phyloP scores from a whole-genome alignment of 2,113 vertebrate genomes.

The Pluvialis apricaria region DNA sequence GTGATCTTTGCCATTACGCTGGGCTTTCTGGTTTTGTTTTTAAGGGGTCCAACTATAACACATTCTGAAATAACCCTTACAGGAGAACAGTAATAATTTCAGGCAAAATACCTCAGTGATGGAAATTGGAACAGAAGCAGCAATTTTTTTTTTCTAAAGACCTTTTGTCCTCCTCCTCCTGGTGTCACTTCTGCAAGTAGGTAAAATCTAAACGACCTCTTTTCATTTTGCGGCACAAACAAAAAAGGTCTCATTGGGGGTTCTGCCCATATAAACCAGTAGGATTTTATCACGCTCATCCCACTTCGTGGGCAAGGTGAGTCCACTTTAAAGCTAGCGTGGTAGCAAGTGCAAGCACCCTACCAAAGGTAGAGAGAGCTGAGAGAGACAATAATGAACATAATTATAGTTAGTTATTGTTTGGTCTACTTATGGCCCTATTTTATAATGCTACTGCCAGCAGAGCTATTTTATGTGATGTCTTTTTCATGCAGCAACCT shows the following conservation, averaged over 20 bases:
- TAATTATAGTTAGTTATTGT: conserved; percentile 67
- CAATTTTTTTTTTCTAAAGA: not conserved
- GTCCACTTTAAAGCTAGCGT: not conserved
- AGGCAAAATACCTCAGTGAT: not conserved
- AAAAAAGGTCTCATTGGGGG: not conserved
- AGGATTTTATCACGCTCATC: not conserved
- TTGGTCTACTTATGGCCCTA: conserved; percentile 24
- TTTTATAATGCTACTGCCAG: conserved; percentile 35
- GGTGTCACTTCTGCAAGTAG: not conserved
- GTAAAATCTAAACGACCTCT: not conserved
- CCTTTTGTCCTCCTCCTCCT: not conserved
- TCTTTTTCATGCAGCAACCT: conserved; percentile 64
- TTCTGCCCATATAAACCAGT: not conserved
- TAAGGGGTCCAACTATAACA: not conserved
- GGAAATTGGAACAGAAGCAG: not conserved
- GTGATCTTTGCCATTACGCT: not conserved
- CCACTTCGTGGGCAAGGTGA: not conserved
- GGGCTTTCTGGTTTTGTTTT: not conserved
- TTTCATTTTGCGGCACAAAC: not conserved
- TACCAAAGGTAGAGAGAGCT: not conserved
- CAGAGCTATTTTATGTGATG: conserved; percentile 54
- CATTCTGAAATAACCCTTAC: not conserved
- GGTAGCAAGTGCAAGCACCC: not conserved
- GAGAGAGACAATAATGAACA: conserved; percentile 36
- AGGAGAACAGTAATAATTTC: not conserved